These are phyloP conservation scores for Mobula birostris DNA, from an alignment of 2,113 vertebrate genomes.

Conservation along the genomic window DNA sequence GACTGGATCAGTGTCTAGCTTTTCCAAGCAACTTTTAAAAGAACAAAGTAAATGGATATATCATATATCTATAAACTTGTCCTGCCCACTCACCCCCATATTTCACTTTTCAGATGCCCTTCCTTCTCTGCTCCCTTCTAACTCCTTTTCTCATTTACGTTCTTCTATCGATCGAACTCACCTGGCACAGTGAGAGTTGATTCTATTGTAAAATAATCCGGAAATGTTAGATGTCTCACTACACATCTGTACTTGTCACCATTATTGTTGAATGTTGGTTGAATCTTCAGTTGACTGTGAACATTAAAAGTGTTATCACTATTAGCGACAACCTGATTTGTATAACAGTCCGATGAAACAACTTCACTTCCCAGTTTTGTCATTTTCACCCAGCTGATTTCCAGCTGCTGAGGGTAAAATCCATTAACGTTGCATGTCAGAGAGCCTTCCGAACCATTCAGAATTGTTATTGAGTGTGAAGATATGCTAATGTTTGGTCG, in stretches of 20 bases:
- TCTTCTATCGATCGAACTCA: slow-evolving; percentile 5
- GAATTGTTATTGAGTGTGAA: not conserved
- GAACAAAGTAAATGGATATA: not conserved
- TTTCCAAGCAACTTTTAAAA: not conserved
- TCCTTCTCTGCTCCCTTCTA: not conserved
- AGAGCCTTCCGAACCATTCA: not conserved
- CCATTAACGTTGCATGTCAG: slow-evolving; percentile 37
- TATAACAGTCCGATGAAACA: slow-evolving; percentile 7
- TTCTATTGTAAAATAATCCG: not conserved
- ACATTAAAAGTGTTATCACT: slow-evolving; percentile 42
- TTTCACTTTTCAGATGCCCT: not conserved
- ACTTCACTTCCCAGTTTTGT: not conserved
- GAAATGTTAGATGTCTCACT: slow-evolving; percentile 32
- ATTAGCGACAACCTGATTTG: not conserved
- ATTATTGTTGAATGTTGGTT: slow-evolving; percentile 34
- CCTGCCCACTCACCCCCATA: not conserved
- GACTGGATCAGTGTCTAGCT: not conserved
- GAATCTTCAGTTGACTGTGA: slow-evolving; percentile 41
- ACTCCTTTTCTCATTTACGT: not conserved
- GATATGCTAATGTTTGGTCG: not conserved
- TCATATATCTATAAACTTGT: not conserved
- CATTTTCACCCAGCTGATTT: slow-evolving; percentile 24
- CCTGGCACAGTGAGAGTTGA: slow-evolving; percentile 27
- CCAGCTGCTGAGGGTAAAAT: slow-evolving; percentile 42
- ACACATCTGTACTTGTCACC: slow-evolving; percentile 42